These are phyloP conservation scores for Drosophila lutescens DNA, from an alignment of 2,888 invertebrate species.

Conservation along the genomic window DNA sequence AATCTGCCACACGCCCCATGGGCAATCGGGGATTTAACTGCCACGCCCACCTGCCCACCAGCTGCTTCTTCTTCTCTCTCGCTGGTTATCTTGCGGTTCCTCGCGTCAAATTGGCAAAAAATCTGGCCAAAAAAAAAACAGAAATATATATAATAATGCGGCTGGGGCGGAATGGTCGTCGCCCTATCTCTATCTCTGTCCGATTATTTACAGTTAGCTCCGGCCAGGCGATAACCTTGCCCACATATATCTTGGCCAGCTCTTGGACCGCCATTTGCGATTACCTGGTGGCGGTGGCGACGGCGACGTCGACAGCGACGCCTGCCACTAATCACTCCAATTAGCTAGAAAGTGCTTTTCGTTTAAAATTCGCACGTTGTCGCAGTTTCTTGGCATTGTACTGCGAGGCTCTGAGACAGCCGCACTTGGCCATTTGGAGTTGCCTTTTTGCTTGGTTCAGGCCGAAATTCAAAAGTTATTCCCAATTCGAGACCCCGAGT, in stretches of 20 bases:
- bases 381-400: constrained; percentile 80
- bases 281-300: constrained; percentile 36
- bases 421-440: constrained; percentile 47
- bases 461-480: neutral
- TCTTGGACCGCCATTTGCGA: constrained; percentile 55
- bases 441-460: constrained; percentile 4
- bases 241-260: constrained; percentile 50
- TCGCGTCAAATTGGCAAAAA: constrained; percentile 16
- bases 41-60: constrained; percentile 4
- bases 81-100: constrained; percentile 1
- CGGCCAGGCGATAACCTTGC: constrained; percentile 62
- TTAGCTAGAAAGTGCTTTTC: constrained; percentile 76
- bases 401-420: constrained; percentile 62
- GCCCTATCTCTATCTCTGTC: constrained; percentile 27
- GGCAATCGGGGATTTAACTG: constrained; percentile 8
- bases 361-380: constrained; percentile 82
- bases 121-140: constrained; percentile 21
- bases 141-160: neutral
- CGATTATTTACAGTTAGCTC: constrained; percentile 55
- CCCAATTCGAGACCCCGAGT: neutral
- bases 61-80: constrained; percentile 1
- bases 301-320: constrained; percentile 48
- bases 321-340: constrained; percentile 73
- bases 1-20: constrained; percentile 25
- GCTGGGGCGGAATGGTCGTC: neutral